Percentiles rank a stretch among this genome's conserved stretches.
Evolutionary conservation across 2,113 vertebrate genomes (phyloP).

Genomic region (Parus major): DNA sequence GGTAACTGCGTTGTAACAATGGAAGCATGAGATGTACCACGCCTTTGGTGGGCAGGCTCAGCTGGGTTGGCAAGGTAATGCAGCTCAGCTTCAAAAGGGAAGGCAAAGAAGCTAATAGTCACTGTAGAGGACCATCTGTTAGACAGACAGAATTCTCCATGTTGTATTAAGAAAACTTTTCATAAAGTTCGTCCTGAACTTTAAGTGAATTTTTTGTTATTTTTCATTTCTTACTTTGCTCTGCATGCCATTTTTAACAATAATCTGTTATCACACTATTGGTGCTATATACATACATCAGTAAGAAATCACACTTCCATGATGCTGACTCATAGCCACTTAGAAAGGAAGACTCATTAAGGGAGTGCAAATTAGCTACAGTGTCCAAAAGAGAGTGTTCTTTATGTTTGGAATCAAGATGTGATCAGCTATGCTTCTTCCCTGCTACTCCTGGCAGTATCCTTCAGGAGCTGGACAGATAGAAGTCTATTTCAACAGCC

Average conservation of each 20-base stretch:
- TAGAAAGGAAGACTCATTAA: not conserved
- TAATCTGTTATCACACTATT: not conserved
- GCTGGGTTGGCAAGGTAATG: not conserved
- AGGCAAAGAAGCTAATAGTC: not conserved
- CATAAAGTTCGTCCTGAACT: not conserved
- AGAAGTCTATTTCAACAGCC: not conserved
- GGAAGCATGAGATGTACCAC: not conserved
- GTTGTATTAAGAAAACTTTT: not conserved
- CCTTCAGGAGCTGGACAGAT: not conserved
- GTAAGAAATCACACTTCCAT: not conserved
- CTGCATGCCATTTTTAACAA: not conserved
- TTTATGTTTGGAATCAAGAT: not conserved
- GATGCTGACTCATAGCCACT: not conserved
- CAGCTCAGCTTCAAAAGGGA: not conserved
- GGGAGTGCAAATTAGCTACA: not conserved
- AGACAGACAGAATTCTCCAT: not conserved
- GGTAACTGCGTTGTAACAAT: not conserved
- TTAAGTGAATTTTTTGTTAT: not conserved
- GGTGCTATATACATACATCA: not conserved
- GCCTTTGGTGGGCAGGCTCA: not conserved
- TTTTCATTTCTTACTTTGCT: not conserved
- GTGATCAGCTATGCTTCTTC: not conserved
- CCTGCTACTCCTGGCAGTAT: not conserved
- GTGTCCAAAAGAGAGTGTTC: not conserved
- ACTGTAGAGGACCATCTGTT: not conserved